Conservation (phyloP, 2,888 invertebrate genomes). For the Thera obeliscata region DNA sequence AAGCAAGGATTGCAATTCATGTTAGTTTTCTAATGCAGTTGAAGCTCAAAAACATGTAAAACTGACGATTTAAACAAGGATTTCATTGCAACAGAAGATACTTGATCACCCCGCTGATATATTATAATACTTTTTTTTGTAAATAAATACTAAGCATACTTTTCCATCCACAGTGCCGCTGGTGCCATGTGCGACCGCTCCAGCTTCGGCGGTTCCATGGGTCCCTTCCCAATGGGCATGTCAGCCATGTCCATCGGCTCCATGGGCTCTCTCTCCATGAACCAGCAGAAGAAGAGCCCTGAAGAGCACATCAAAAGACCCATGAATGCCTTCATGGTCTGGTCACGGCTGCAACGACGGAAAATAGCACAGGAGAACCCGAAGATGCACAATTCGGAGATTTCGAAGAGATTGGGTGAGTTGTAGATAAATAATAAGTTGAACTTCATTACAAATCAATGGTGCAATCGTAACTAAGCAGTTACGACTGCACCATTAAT, state of each 20-base stretch:
- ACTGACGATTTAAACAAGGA: too few species aligned
- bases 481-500: too few species aligned
- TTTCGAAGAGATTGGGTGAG: constrained; percentile 95
- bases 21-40: too few species aligned
- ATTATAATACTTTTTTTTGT: too few species aligned
- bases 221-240: constrained; percentile 82
- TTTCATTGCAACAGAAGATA: too few species aligned
- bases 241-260: constrained; percentile 84
- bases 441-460: too few species aligned
- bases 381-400: constrained; percentile 99
- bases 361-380: constrained; percentile 99
- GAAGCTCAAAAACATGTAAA: too few species aligned
- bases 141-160: background rate
- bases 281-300: constrained; percentile 85
- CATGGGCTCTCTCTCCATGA: constrained; percentile 84
- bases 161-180: constrained; percentile 84
- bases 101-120: too few species aligned
- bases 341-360: constrained; percentile 95
- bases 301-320: constrained; percentile 97
- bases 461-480: too few species aligned
- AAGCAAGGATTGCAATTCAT: too few species aligned
- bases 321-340: constrained; percentile 99
- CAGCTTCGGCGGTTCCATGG: constrained; percentile 85
- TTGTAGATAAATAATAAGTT: constrained; percentile 31
- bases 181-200: constrained; percentile 89